A percentile compares a stretch with the other conserved stretches of the same genome.
Conservation (phyloP, 2,888 invertebrate species). For the Mythimna lalbum region DNA sequence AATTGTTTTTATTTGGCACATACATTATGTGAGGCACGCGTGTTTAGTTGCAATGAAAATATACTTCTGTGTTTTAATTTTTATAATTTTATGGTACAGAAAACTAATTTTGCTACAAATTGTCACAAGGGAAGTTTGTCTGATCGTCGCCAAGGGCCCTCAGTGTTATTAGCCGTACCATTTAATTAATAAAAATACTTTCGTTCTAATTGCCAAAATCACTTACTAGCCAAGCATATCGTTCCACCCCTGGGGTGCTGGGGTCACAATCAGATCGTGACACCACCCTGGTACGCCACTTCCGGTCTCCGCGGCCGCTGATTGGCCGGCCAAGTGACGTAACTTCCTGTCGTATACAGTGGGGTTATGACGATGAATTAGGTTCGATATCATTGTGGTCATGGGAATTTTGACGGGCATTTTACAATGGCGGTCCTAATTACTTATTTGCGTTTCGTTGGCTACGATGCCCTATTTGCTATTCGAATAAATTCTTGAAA, state of each 20-base stretch:
- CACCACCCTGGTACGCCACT: slow-evolving; percentile 65
- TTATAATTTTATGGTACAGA: slow-evolving; percentile 15
- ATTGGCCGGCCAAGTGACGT: slow-evolving; percentile 61
- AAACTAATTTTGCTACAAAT: slow-evolving; percentile 40
- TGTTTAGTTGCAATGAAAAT: slow-evolving; percentile 34
- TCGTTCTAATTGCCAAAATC: slow-evolving; percentile 64
- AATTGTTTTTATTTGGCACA: slow-evolving; percentile 40
- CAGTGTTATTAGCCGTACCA: slow-evolving; percentile 25
- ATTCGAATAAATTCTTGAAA: neutral
- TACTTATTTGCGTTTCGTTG: slow-evolving; percentile 12
- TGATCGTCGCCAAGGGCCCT: slow-evolving; percentile 42
- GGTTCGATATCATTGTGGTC: slow-evolving; percentile 53
- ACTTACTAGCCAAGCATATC: slow-evolving; percentile 61
- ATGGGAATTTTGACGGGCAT: slow-evolving; percentile 35
- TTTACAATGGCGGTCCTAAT: slow-evolving; percentile 17
- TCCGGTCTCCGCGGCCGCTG: slow-evolving; percentile 60
- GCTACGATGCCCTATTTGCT: neutral
- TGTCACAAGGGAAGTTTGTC: slow-evolving; percentile 37
- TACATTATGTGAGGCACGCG: slow-evolving; percentile 30
- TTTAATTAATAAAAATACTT: slow-evolving; percentile 63
- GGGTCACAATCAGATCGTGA: slow-evolving; percentile 61
- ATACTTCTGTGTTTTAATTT: slow-evolving; percentile 19
- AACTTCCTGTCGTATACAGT: slow-evolving; percentile 60
- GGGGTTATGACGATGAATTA: slow-evolving; percentile 59
- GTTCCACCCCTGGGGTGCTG: slow-evolving; percentile 56